phyloP scores from a whole-genome alignment of 2,797 vertebrate species.

The Amblyopsis hoosieri region DNA sequence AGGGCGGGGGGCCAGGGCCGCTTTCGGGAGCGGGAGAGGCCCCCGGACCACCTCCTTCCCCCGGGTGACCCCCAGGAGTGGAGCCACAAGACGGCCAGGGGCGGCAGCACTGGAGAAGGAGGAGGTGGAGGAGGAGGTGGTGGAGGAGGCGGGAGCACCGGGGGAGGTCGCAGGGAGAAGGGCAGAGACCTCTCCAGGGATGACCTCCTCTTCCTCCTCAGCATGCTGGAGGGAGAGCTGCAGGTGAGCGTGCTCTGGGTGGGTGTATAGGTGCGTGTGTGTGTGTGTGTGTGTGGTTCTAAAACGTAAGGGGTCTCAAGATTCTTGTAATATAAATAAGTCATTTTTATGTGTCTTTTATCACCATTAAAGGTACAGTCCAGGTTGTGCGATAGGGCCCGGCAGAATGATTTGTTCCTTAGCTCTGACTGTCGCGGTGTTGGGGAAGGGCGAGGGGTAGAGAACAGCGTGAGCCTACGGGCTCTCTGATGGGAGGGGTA shows the following conservation, averaged over 20 bases:
- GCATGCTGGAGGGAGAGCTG: slow-evolving; percentile 93
- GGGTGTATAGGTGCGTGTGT: not conserved
- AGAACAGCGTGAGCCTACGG: no score
- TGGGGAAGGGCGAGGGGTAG: no score
- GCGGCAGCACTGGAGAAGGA: slow-evolving; percentile 15
- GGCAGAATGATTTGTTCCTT: no score
- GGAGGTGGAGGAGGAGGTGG: slow-evolving; percentile 6
- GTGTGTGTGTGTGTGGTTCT: not conserved
- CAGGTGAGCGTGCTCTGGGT: slow-evolving; percentile 80
- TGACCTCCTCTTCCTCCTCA: slow-evolving; percentile 93
- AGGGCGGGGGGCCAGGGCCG: slow-evolving; percentile 61
- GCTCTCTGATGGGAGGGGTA: no score
- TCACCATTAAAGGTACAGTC: no score
- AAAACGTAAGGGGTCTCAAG: no score
- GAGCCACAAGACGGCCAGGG: slow-evolving; percentile 70
- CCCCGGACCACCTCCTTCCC: slow-evolving; percentile 62
- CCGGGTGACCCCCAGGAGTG: slow-evolving; percentile 68
- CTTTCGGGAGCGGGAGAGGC: slow-evolving; percentile 64
- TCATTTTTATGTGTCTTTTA: no score
- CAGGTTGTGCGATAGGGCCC: no score
- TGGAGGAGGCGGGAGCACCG: slow-evolving; percentile 23
- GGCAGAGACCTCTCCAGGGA: slow-evolving; percentile 90
- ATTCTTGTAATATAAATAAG: no score
- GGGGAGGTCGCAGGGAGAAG: slow-evolving; percentile 64
- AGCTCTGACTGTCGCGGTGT: no score